Base-by-base conservation (phyloP, 2,888 invertebrate genomes). In the Caenorhabditis doughertyi region DNA sequence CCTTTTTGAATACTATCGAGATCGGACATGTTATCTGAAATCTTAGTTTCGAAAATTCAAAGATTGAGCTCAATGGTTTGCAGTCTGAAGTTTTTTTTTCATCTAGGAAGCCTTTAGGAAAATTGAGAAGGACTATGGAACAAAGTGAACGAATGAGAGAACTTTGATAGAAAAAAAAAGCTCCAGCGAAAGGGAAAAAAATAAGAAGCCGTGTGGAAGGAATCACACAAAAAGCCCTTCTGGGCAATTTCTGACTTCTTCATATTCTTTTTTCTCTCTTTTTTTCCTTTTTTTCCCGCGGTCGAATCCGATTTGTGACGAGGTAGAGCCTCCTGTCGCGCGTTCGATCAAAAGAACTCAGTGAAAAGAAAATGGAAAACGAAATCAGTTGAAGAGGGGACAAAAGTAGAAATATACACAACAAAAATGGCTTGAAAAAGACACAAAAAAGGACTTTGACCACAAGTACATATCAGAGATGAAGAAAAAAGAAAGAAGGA, bases 181-280 rank as follows among this genome's bases (percentile, higher is more conserved):
- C n/a, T n/a, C n/a, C n/a, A 39, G 25, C 35, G 39, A 35, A 53
- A n/a, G 21, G 7, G 55, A 18, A 56, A 49, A 42, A 62, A 60
- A 60, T 23, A 62, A 72, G 55, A 47, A 23, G 70, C n/a, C 27
- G 3, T 21, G 42, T 21, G 42, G 60, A 39, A 18, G n/a, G 60
- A 23, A 60, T 60, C 60, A 60, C 60, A 60, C 60, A 47, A 44
- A 74, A 74, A 74, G 65, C 74, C 49, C 74, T 74, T 58, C 74
- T 65, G 74, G 74, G 74, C 74, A 74, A 74, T 58, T 74, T 74
- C 47, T 74, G 74, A 65, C 74, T 74, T 58, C 65, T 73, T 73
- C 42, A 21, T 49, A 44, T n/a, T 21, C 51, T n/a, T 32, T 49
- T 49, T 25, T 51, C 49, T 29, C 65, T 47, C 51, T 55, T 55